Conservation (phyloP, 2,888 invertebrate genomes). For the Clostera curtula region DNA sequence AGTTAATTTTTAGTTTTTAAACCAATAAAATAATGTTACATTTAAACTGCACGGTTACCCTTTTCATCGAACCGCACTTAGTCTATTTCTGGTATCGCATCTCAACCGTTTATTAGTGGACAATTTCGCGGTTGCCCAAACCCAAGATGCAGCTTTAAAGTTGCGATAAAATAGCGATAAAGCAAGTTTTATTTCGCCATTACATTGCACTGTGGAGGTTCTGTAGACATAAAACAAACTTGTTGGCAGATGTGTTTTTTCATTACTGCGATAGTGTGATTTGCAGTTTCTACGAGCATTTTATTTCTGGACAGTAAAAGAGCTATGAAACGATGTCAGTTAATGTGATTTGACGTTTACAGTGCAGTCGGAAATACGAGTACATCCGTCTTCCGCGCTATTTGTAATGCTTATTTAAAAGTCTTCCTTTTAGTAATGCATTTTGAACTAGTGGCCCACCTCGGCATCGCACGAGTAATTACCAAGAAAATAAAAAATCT, state of each 20-base stretch:
- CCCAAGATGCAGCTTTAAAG: not conserved
- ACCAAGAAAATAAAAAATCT: no score
- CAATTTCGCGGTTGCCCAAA: not conserved
- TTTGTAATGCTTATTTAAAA: no score
- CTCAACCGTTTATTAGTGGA: no score
- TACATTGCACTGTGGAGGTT: conserved; percentile 36
- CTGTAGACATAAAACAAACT: conserved; percentile 16
- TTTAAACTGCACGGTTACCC: no score
- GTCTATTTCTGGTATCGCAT: no score
- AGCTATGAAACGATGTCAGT: conserved; percentile 6
- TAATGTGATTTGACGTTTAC: conserved; percentile 10
- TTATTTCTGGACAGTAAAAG: conserved; percentile 19
- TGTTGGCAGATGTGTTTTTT: conserved; percentile 22
- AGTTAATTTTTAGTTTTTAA: no score
- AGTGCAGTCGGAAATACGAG: not conserved
- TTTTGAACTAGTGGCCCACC: no score
- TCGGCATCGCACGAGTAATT: no score
- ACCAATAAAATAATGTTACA: no score
- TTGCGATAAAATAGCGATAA: not conserved
- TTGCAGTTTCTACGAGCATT: conserved; percentile 25
- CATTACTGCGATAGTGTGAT: conserved; percentile 23
- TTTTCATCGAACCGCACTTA: no score
- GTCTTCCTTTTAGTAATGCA: no score
- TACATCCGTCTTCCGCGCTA: not conserved
- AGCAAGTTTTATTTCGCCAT: conserved; percentile 21